Conservation (phyloP, 2,888 invertebrate species). For the Agelastica alni region DNA sequence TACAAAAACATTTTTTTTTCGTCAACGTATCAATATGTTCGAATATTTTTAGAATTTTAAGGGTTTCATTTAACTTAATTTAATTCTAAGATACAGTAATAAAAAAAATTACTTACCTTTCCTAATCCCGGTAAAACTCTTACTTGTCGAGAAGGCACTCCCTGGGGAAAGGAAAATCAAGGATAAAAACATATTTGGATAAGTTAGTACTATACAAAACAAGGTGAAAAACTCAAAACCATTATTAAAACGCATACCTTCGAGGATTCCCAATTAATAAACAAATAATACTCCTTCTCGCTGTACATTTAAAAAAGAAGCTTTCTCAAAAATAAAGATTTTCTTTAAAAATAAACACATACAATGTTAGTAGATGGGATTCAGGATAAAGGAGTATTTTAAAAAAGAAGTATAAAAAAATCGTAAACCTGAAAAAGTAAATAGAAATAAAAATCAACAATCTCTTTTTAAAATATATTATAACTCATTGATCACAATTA, state of each 20-base stretch:
- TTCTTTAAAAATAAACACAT: slow-evolving; percentile 34
- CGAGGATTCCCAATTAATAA: slow-evolving; percentile 17
- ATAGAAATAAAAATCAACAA: slow-evolving; percentile 18
- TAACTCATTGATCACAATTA: slow-evolving; percentile 22
- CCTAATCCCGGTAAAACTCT: slow-evolving; percentile 56
- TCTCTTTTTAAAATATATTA: slow-evolving; percentile 19
- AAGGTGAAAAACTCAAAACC: slow-evolving; percentile 22
- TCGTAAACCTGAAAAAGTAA: slow-evolving; percentile 14
- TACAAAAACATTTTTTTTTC: too few relatives aligned
- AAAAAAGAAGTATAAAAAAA: slow-evolving; percentile 1
- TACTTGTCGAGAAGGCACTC: slow-evolving; percentile 55
- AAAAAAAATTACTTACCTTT: slow-evolving; percentile 56
- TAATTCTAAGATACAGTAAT: too few relatives aligned
- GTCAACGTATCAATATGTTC: too few relatives aligned
- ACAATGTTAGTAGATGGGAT: slow-evolving; percentile 39
- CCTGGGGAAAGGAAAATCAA: slow-evolving; percentile 40
- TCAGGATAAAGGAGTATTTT: slow-evolving; percentile 13
- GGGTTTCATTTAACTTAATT: too few relatives aligned
- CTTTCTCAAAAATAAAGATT: not conserved
- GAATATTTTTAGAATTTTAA: too few relatives aligned
- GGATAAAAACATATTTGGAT: slow-evolving; percentile 21
- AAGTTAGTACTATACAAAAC: slow-evolving; percentile 30
- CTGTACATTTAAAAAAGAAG: slow-evolving; percentile 8
- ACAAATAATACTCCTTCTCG: slow-evolving; percentile 1
- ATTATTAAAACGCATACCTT: too few relatives aligned